phyloP scores from a whole-genome alignment of 2,113 vertebrate genomes.

The Megaptera novaeangliae region DNA sequence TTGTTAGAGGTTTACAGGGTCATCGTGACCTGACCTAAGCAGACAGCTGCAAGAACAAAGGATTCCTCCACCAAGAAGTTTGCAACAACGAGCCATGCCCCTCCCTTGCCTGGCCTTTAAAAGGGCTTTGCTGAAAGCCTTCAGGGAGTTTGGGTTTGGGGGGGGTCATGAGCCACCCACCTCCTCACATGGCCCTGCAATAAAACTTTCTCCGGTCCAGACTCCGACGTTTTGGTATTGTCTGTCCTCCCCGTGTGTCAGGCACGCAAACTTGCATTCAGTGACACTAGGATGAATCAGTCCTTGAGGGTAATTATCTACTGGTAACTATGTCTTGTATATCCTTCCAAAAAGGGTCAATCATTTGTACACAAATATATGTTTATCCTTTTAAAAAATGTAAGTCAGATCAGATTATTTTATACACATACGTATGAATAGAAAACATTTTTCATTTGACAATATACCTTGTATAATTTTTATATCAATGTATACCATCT shows the following conservation, averaged over 20 bases:
- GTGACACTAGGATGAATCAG: background rate
- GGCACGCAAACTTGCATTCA: background rate
- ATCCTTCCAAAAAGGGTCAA: background rate
- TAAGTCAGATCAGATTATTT: background rate
- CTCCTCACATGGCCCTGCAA: background rate
- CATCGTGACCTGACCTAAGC: background rate
- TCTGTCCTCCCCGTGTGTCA: background rate
- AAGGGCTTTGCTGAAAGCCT: background rate
- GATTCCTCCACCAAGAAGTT: background rate
- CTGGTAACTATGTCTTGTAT: background rate
- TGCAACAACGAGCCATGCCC: background rate
- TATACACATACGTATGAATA: background rate
- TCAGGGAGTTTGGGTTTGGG: background rate
- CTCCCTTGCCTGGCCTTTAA: background rate
- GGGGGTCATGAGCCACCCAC: background rate
- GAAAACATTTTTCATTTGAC: slow-evolving; percentile 7
- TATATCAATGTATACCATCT: background rate
- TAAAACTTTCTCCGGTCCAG: background rate
- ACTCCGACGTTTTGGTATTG: background rate
- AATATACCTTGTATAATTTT: background rate
- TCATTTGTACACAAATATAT: background rate
- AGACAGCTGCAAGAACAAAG: background rate
- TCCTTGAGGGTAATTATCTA: background rate
- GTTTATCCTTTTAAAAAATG: background rate
- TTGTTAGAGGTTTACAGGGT: background rate